Base-by-base conservation (phyloP, 2,113 vertebrate species). In the Pseudopipra pipra region DNA sequence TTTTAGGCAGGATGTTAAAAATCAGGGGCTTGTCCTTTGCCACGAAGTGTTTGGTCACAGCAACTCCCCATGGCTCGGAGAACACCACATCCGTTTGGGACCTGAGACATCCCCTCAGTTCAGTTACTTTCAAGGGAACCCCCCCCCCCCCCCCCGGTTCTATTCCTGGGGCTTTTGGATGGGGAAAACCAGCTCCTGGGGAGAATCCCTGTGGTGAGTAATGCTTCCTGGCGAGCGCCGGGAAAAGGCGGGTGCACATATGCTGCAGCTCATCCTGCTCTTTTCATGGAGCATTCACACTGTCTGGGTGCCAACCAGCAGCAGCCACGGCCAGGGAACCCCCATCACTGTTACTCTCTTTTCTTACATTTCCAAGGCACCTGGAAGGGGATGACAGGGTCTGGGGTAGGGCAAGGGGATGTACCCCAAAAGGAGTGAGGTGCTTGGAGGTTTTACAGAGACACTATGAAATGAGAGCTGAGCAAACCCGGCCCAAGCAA, bases 21-120 rank as follows among this genome's bases (percentile, higher is more conserved):
- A 8, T 61, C 75, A 13, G 21, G 9, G 23, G 8, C 28, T 43
- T 71, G 41, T 5, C 49, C 14, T 80, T 39, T 54, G 33, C 43
- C 51, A 5, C 0, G 3, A 80, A 21, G 14, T 11, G 10, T 70
- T 73, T 3, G 37, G 3, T 37, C 0, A 2, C 5, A 3, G 55
- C 49, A 5, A 37, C 49, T 52, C 41, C 62, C 63, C 1, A 0
- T 0, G 0, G n/a, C 41, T 58, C 2, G 0, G 39, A 17, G 55
- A 46, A 1, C 67, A 44, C 15, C 58, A 25, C 21, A 11, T 8
- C 28, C 28, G 0, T 28, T 4, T 9, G 43, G 51, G 56, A 33
- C 30, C 73, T 0, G 39, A 70, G 47, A 6, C 43, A 43, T 52
- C 41, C 37, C 35, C 19, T 31, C 58, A 37, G 43, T 54, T 30